Base-by-base conservation (phyloP, 2,113 vertebrate genomes). In the Ardeotis arabs region DNA sequence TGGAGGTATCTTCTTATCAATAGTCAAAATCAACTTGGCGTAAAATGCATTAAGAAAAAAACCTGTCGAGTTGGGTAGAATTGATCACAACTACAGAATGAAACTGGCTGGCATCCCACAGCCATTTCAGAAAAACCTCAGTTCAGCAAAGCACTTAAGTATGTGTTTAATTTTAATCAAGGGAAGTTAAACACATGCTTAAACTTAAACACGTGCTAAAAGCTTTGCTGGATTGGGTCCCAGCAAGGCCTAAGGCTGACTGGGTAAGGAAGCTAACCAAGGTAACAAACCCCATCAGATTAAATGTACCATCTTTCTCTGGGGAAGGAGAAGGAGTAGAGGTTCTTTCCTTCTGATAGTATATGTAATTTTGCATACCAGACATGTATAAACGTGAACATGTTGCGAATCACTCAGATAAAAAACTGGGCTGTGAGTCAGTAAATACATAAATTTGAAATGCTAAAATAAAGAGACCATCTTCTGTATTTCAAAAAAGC, bases 171-270 rank as follows among this genome's bases (percentile, higher is more conserved):
- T 94, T 96, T 94, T 91, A 96, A 91, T 96, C 95, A 96, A 90
- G 76, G 62, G 73, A 95, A 93, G 95, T 92, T 95, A 96, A 96
- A 95, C 96, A 96, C 88, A 94, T 94, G 79, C 90, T 94, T 95
- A 95, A 95, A 93, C 63, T 95, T 97, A 94, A 97, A 97, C 88
- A 93, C 1, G 44, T 95, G 95, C 92, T 95, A 96, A 96, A 96
- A 97, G 88, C 92, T 96, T 94, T 97, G 87, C 90, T 97, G 96
- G 96, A 97, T 90, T 92, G 41, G 39, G 44, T 92, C 95, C 82
- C 81, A 96, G 55, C 87, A 73, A 84, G 58, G 41, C 62, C 91
- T 76, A 77, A 94, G 55, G 41, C 63, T 94, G 53, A 45, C 41
- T 64, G 76, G 56, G 77, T 92, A 83, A 90, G 37, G 29, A 86